Base-by-base conservation (phyloP, 2,888 invertebrate genomes). In the Parnassius mnemosyne region DNA sequence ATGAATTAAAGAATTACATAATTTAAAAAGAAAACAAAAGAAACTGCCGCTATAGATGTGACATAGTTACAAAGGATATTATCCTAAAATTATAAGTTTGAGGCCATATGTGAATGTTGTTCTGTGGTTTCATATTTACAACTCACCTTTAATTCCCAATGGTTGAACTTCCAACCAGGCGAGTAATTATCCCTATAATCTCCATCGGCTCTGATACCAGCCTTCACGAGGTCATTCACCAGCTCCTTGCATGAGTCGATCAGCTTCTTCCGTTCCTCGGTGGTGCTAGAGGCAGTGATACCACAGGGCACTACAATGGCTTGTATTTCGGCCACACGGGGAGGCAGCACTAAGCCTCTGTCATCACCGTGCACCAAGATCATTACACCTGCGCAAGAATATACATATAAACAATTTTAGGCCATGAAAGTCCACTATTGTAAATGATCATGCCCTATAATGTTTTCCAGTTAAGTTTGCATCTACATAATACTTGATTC, bases 101-200 rank as follows among this genome's bases (percentile, higher is more conserved):
- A 20, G 20, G 20, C 20, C 2, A 20, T 20, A 3, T 20, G 0
- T 20, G 20, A 20, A 34, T 34, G 34, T 34, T 34, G 34, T 34
- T 34, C 7, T 11, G 13, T 49, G 25, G 25, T 52, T 25, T 9
- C 20, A 51, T 1, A 13, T 9, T 43, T 41, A 53, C 53, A 16
- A 49, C 66, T 67, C 78, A 95, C 95, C 93, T 98, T 98, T 46
- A 98, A 87, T 81, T 98, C 98, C 98, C 98, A 98, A 79, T 98
- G 97, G 81, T 98, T 98, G 83, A 97, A 99, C 89, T 99, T 99
- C 99, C 99, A 99, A 0, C 99, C 99, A 0, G 99, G 99, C 12
- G 99, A 98, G 81, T 99, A 98, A 85, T 99, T 98, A 76, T 97
- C 97, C 60, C 99, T 93, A 68, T 95, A 95, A 85, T 99, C 99